Conservation (phyloP, 2,797 vertebrate species). For the Amblyopsis hoosieri region DNA sequence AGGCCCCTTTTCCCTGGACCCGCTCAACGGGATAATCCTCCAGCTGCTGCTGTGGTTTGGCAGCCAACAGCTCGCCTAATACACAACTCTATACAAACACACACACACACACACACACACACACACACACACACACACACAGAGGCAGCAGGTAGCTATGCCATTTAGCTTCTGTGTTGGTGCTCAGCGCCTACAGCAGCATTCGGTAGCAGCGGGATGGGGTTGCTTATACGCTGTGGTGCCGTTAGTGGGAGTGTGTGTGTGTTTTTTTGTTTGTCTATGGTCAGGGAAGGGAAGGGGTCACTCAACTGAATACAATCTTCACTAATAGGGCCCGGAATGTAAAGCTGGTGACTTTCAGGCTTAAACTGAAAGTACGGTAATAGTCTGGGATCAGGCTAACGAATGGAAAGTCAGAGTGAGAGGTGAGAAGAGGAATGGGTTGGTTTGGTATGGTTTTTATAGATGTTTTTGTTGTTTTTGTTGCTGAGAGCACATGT, state of each 20-base stretch:
- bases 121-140: conserved; percentile 15
- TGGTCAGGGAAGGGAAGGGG: conserved; percentile 6
- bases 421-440: conserved; percentile 23
- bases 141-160: conserved; percentile 1
- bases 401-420: conserved; percentile 43
- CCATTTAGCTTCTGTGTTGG: too few relatives aligned
- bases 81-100: too few relatives aligned
- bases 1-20: conserved; percentile 59
- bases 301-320: conserved; percentile 51
- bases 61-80: conserved; percentile 34
- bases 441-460: conserved; percentile 38
- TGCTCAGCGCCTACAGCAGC: too few relatives aligned
- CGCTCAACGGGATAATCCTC: conserved; percentile 68
- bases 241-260: background rate
- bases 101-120: conserved; percentile 19
- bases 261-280: conserved; percentile 10
- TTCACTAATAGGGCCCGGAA: conserved; percentile 65
- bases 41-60: conserved; percentile 67
- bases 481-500: conserved; percentile 47
- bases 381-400: conserved; percentile 45
- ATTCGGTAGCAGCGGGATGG: too few relatives aligned
- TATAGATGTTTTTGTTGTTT: background rate
- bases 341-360: conserved; percentile 55
- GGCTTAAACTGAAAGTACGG: conserved; percentile 40
- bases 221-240: background rate